Base-by-base conservation (phyloP, 2,797 vertebrate species). In the Gambusia yucatana region DNA sequence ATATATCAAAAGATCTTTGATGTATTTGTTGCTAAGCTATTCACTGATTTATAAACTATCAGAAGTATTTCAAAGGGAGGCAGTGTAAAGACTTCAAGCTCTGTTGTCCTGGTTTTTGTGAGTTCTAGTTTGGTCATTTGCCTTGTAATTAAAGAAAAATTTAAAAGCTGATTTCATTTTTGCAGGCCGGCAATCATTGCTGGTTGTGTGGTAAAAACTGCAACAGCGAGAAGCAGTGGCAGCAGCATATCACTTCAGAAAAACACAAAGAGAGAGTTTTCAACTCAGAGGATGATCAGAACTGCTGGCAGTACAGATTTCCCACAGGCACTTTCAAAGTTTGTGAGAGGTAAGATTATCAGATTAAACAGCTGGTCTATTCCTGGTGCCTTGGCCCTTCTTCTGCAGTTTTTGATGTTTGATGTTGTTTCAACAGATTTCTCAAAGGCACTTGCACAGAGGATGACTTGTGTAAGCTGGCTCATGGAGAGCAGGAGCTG, bases 121-220 rank as follows among this genome's bases (percentile, higher is more conserved):
- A 25, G 74, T 59, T n/a, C 30, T 70, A 16, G 28, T 73, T 30
- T 0, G 4, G 52, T 59, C 70, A 2, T 77, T 72, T 76, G 28
- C 25, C 43, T 10, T 3, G 0, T 75, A 25, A 22, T 28, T 0
- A 72, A 33, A n/a, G 4, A 43, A 47, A 52, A 33, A 28, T 1
- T 16, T 5, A 28, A 41, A 52, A 74, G 22, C 22, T 50, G 6
- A 33, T n/a, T 47, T 30, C 28, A n/a, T 33, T 61, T 73, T 81
- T n/a, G 1, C 87, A 99, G 98, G 97, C 97, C 79, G 97, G 98
- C 83, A 99, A 98, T 81, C 98, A 99, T 91, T 99, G 98, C 88
- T 99, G 98, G 98, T 96, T 99, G 90, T 99, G 98, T 85, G 98
- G 98, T 82, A 99, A 98, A 92, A 99, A 99, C 95, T 99, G 97